Percentiles rank a stretch among this genome's conserved stretches.
Conservation (phyloP, 2,888 invertebrate genomes). For the Philopedon plagiatum region DNA sequence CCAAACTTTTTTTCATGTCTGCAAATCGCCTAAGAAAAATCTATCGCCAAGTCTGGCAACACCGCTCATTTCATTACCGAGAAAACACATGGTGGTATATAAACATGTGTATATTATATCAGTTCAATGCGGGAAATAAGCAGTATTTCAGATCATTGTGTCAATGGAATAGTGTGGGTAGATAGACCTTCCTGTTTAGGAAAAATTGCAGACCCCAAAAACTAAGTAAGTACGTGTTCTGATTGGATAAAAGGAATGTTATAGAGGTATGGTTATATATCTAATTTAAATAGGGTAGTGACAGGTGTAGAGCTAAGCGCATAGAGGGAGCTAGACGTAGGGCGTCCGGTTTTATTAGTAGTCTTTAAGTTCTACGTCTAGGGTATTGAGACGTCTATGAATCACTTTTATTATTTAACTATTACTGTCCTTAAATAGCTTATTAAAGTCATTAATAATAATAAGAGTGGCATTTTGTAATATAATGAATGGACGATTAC, state of each 20-base stretch:
- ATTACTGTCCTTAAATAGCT: too few relatives aligned
- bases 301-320: neutral
- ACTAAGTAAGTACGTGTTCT: slow-evolving; percentile 21
- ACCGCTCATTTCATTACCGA: neutral
- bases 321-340: slow-evolving; percentile 22
- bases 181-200: slow-evolving; percentile 15
- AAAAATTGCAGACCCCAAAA: neutral
- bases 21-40: neutral
- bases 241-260: too few relatives aligned
- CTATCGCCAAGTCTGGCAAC: neutral
- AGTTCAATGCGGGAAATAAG: slow-evolving; percentile 17
- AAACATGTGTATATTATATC: slow-evolving; percentile 47
- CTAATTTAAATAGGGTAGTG: neutral
- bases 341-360: neutral
- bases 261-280: too few relatives aligned
- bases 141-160: slow-evolving; percentile 30
- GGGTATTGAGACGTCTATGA: too few relatives aligned
- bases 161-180: slow-evolving; percentile 29
- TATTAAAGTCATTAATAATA: too few relatives aligned
- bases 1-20: too few relatives aligned
- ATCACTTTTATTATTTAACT: too few relatives aligned
- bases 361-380: neutral
- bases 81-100: slow-evolving; percentile 42
- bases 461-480: too few relatives aligned
- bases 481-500: too few relatives aligned